phyloP scores from a whole-genome alignment of 2,888 invertebrate genomes.

The Pyralis farinalis region DNA sequence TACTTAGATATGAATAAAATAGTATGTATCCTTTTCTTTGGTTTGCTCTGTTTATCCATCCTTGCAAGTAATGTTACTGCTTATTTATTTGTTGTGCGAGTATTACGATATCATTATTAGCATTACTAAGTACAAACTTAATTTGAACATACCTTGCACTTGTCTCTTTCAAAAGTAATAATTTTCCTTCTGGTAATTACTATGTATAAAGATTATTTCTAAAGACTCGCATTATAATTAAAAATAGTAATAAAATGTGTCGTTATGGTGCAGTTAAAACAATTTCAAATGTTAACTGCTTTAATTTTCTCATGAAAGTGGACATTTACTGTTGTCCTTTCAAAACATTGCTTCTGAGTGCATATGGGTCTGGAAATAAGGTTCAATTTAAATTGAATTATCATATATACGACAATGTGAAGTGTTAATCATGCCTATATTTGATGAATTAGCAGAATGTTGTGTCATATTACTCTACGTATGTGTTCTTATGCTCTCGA shows the following conservation, averaged over 20 bases:
- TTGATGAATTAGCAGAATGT: constrained; percentile 28
- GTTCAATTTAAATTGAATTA: not conserved
- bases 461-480: constrained; percentile 20
- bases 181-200: too few relatives aligned
- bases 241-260: not conserved
- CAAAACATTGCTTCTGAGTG: not conserved
- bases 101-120: too few relatives aligned
- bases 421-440: constrained; percentile 24
- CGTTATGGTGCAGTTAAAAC: constrained; percentile 17
- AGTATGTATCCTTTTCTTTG: too few relatives aligned
- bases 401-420: constrained; percentile 10
- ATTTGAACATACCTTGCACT: too few relatives aligned
- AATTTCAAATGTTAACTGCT: constrained; percentile 25
- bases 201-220: too few relatives aligned
- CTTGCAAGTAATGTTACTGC: too few relatives aligned
- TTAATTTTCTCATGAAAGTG: constrained; percentile 39
- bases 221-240: too few relatives aligned
- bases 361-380: not conserved
- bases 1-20: too few relatives aligned
- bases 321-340: constrained; percentile 15
- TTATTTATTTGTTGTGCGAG: too few relatives aligned
- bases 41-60: too few relatives aligned
- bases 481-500: constrained; percentile 14
- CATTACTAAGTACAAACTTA: too few relatives aligned
- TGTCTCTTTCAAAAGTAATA: too few relatives aligned